Base-by-base conservation (phyloP, 2,113 vertebrate species). In the Neomonachus schauinslandi region DNA sequence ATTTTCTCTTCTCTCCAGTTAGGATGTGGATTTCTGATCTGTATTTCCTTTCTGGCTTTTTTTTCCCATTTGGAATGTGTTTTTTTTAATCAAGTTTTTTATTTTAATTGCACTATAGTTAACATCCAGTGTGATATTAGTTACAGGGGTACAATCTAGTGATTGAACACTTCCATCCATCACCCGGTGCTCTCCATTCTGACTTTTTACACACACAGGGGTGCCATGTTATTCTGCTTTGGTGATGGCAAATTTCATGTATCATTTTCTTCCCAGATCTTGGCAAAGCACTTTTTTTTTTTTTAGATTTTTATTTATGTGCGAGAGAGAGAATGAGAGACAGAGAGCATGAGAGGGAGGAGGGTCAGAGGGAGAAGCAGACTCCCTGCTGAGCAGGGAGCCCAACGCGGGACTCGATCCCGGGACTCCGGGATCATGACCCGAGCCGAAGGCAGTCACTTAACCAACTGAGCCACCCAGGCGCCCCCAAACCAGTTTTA, bases 181-280 rank as follows among this genome's bases (percentile, higher is more conserved):
- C 3, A 2, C 10, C 22, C 21, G 4, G 15, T 33, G 31, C 33
- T 4, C 67, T 69, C 67, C 33, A 3, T 53, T 69, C 24, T 16
- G 31, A 51, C 83, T n/a, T n/a, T 15, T 24, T 24, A 24, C 9
- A 10, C 7, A 15, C 1, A 0, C 65, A 0, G 11, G 5, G 21
- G 28, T 14, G 8, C 22, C 33, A 26, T 21, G 18, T 59, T 22
- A 33, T 16, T 39, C 19, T 28, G 19, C 86, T 10, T 46, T 15
- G 18, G 4, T 4, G 12, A 59, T 18, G 14, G 26, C 9, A 3
- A 15, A 74, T 49, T 11, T 16, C 9, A 4, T 11, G 19, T 46
- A 18, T 61, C 13, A 7, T 49, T 63, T 77, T 49, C 87, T 26
- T 77, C 21, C 14, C 2, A 0, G 13, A 49, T 77, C 31, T 76